These are phyloP conservation scores for Camelus bactrianus DNA, from an alignment of 2,113 vertebrate species.

Conservation along the genomic window DNA sequence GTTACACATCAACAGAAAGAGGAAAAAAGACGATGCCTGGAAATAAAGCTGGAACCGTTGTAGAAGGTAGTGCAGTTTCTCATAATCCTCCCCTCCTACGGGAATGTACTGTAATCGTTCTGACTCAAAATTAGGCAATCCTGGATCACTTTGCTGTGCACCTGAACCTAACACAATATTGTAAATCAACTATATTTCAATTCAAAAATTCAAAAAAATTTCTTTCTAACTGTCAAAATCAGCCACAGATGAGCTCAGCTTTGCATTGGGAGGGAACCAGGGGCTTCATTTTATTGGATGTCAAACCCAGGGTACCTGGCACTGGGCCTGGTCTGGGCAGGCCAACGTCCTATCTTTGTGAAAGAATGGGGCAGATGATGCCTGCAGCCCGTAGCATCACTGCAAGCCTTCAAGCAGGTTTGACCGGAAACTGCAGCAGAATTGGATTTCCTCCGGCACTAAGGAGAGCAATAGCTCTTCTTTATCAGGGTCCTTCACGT, in stretches of 20 bases:
- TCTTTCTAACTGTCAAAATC: neutral
- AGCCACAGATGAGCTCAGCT: neutral
- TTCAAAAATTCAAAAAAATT: neutral
- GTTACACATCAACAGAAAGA: neutral
- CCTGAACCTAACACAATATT: neutral
- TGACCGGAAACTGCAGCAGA: neutral
- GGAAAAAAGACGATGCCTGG: neutral
- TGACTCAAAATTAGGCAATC: neutral
- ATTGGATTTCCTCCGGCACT: neutral
- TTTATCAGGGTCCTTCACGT: neutral
- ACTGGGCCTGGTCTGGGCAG: neutral
- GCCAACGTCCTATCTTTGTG: neutral
- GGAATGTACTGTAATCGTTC: neutral
- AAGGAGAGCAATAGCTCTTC: neutral
- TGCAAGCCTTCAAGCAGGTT: no score
- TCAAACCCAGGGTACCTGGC: neutral
- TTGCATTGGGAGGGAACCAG: neutral
- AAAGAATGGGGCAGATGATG: neutral
- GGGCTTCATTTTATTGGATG: neutral
- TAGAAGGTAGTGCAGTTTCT: neutral
- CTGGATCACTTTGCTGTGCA: neutral
- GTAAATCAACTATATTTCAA: neutral
- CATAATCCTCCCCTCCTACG: neutral
- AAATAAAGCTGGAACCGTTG: neutral
- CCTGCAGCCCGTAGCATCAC: rapidly evolving